Evolutionary conservation across 2,797 vertebrate genomes (phyloP), one percentile per base, ranked within the genome.

Genomic region (Syndactyla subalaris): DNA sequence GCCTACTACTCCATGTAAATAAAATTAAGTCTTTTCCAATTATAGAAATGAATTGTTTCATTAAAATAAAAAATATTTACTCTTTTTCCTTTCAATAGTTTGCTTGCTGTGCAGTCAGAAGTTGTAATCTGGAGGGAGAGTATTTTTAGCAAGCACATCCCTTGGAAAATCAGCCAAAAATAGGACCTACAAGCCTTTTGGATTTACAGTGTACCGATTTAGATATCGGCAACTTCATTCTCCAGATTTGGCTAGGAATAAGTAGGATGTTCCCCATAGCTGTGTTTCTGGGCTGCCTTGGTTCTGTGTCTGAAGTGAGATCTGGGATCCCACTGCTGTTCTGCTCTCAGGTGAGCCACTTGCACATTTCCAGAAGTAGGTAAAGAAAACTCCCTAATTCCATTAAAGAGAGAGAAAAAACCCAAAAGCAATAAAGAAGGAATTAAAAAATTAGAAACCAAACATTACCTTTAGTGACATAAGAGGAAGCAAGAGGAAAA

Each of bases 151-250:
- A 91, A 89, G 78, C 20, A 73, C 36, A 86, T 52, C 59, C 78
- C 89, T 66, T 73, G 89, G 88, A 94, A 92, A 94, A 94, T 43
- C 29, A 45, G 55, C 75, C 91, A 95, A 91, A 95, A 94, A 95
- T 89, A 94, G 88, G 78, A 87, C 52, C 51, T 39, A 76, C 30
- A 55, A 70, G 88, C 71, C 71, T 85, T 92, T 91, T 0, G 9
- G 89, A 92, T 92, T 89, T 92, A 77, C 58, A 77, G 65, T 38
- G 34, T 54, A 84, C 65, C 86, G 38, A 92, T 85, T 88, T 78
- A 80, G 32, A 57, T 93, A 80, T 49, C 90, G 95, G 55, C 58
- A 91, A 86, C 62, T 85, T 81, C 36, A 70, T 62, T 91, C 30
- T n/a, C 17, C 43, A 72, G 30, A 76, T 86, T 66, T 90, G 39